Base-by-base conservation (phyloP, 2,113 vertebrate genomes). In the Charina bottae region DNA sequence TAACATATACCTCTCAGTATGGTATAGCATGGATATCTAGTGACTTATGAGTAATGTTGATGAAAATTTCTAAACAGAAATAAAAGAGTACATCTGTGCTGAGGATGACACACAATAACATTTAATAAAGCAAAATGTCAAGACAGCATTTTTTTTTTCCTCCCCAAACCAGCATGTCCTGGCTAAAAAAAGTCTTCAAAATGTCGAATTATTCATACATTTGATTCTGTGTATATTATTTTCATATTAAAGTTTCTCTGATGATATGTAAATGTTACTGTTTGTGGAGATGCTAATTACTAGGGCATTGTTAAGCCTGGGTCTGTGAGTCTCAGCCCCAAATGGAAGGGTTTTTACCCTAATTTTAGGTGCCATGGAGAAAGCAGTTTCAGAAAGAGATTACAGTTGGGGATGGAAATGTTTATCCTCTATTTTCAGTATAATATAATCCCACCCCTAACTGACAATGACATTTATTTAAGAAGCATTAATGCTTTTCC, bases 51-150 rank as follows among this genome's bases (percentile, higher is more conserved):
- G 23, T 49, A 49, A 62, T 89, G 89, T 84, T 28, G 10, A 54
- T 10, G 46, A 13, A 6, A 42, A 42, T 89, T 78, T 64, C 58
- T 87, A 89, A 84, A 53, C 23, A 28, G 19, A 55, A 89, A 89
- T 54, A 59, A 84, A 92, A 92, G 1, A 42, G 28, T 58, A 62
- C 21, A 19, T 85, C 62, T 89, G 23, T 54, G 42, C 55, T 83
- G 87, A 64, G 26, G 33, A 17, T 85, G 87, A 85, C 58, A 89
- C 56, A 64, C 56, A 89, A 37, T 89, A 56, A 84, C 91, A 89
- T 92, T 92, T 92, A 89, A 89, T 92, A 89, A 92, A 84, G 64
- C 58, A 92, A 92, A 92, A 84, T 88, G 59, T n/a, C n/a, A 55
- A 83, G 91, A 84, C 24, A 6, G 85, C 33, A 88, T 78, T 37